Conservation (phyloP, 2,888 invertebrate species). For the Sphinx pinastri region DNA sequence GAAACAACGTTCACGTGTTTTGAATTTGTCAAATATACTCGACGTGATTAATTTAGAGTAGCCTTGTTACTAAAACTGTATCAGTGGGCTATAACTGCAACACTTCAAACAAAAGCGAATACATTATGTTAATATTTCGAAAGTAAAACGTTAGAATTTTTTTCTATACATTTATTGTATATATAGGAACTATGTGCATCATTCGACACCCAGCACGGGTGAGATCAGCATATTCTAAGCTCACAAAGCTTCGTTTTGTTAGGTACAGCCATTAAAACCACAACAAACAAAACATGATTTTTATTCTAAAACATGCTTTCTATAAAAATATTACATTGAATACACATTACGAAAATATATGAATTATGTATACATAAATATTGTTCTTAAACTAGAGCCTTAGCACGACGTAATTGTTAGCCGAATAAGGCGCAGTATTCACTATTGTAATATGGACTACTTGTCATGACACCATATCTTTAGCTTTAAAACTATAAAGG, state of each 20-base stretch:
- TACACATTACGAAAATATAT: constrained; percentile 57
- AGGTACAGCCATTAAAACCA: constrained; percentile 78
- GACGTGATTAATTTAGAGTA: constrained; percentile 38
- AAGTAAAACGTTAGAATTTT: constrained; percentile 18
- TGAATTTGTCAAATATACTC: constrained; percentile 8
- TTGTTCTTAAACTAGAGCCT: constrained; percentile 41
- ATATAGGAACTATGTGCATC: not conserved
- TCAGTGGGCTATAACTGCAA: constrained; percentile 40
- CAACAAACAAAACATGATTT: constrained; percentile 79
- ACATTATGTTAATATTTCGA: constrained; percentile 43
- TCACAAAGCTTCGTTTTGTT: constrained; percentile 50
- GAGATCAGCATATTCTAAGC: constrained; percentile 13
- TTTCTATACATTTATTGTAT: not conserved
- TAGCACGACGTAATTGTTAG: constrained; percentile 35
- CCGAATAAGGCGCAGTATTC: constrained; percentile 10
- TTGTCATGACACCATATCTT: constrained; percentile 46
- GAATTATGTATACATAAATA: constrained; percentile 40
- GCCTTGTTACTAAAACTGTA: constrained; percentile 41
- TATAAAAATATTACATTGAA: constrained; percentile 63
- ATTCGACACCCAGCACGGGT: not conserved
- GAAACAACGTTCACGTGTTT: not conserved
- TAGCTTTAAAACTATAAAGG: constrained; percentile 54
- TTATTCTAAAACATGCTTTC: constrained; percentile 78
- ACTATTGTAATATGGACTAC: not conserved
- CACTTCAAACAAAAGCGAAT: constrained; percentile 58